Base-by-base conservation (phyloP, 30 jellyfish, hydroid and myxozoan species). In the Aurelia sp. region DNA sequence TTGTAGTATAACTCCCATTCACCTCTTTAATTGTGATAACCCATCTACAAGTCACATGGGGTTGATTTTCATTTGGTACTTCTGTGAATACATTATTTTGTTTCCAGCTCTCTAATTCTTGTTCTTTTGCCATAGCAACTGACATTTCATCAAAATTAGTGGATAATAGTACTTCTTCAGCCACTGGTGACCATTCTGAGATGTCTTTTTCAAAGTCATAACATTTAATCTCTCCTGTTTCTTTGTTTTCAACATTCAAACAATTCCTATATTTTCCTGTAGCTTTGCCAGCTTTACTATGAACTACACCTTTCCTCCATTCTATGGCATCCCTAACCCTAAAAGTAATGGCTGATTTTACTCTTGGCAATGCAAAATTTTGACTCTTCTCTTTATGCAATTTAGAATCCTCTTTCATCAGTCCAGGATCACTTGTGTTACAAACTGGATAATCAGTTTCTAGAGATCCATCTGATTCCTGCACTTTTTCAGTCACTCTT, bases 271-370 rank as follows among this genome's bases (percentile, higher is more conserved):
- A 58, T 58, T 58, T 58, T 20, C 67, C 67, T 58, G 7, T 58
- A 57, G 84, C 82, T 64, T 84, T 84, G 55, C 89, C 94, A 52
- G 89, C 94, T 72, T 77, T 73, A 30, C 82, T 60, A 63, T 71
- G 70, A 61, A 80, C 44, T 65, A 22, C 90, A 47, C 70, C 83
- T 62, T 80, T 50, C 71, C 65, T 80, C 82, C 83, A 80, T 35
- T 50, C 81, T 30, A 30, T 67, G 57, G 30, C 82, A 80, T 80
- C 90, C n/a, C 68, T 53, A 63, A 60, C 60, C 65, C 71, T 72
- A 7, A 50, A 44, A 72, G 69, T 72, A 17, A 72, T 50, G 44
- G 84, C 47, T 48, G 69, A 40, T 72, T 72, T 72, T 50, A 41
- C 52, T 50, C 70, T 72, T 38, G 48, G 48, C 48, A 38, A 38